Conservation (phyloP, 2,797 vertebrate genomes). For the Carapus acus region DNA sequence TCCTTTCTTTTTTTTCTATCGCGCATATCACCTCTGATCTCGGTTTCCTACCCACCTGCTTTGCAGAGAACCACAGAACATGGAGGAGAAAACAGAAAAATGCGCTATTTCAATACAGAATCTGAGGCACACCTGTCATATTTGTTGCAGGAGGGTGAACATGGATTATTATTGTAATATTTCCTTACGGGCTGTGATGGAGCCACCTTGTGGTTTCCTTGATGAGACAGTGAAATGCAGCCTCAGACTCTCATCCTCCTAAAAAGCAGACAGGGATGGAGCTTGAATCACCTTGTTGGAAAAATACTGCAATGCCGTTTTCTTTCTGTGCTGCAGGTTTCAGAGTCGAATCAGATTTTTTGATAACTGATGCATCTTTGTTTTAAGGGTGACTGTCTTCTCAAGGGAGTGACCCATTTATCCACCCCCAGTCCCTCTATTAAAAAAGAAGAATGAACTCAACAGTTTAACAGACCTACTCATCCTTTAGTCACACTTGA, state of each 20-base stretch:
- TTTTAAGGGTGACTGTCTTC: too few relatives aligned
- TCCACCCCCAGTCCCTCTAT: too few relatives aligned
- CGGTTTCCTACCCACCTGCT: too few relatives aligned
- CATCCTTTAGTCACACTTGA: too few relatives aligned
- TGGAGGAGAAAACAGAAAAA: too few relatives aligned
- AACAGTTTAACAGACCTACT: too few relatives aligned
- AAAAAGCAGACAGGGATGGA: conserved; percentile 23
- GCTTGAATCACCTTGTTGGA: conserved; percentile 12
- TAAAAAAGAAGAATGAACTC: too few relatives aligned
- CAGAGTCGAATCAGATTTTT: neutral
- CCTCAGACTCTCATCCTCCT: conserved; percentile 16
- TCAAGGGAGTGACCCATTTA: too few relatives aligned
- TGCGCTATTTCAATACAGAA: too few relatives aligned
- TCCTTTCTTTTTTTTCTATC: neutral
- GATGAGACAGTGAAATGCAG: conserved; percentile 14
- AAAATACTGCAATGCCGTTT: conserved; percentile 25
- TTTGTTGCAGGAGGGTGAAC: neutral
- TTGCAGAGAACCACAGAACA: neutral
- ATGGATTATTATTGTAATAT: neutral
- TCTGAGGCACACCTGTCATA: too few relatives aligned
- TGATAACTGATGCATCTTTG: too few relatives aligned
- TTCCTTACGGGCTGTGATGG: conserved; percentile 26
- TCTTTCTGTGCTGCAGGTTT: neutral
- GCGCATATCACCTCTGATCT: too few relatives aligned
- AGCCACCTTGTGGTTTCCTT: conserved; percentile 56